Conservation (phyloP, 1,140 invertebrate species). For the Ctenoplectra terminalis region DNA sequence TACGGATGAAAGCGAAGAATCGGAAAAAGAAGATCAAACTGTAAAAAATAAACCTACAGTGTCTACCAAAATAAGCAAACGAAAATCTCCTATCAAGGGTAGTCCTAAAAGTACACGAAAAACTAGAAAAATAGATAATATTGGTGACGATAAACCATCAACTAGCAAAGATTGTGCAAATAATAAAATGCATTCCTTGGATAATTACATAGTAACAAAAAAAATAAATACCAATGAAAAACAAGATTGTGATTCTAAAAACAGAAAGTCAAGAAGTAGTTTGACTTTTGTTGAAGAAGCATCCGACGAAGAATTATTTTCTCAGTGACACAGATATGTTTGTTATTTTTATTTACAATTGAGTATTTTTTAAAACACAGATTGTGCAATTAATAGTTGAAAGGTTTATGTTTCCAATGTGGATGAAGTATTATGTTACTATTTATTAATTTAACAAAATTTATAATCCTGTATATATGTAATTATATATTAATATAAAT, state of each 20-base stretch:
- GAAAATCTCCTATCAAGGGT: not conserved
- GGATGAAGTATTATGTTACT: not conserved
- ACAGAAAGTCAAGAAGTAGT: not conserved
- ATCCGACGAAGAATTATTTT: constrained; percentile 57
- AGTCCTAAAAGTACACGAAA: not conserved
- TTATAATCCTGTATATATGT: not conserved
- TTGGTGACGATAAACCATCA: constrained; percentile 14
- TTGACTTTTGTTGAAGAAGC: constrained; percentile 45
- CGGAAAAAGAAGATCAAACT: constrained; percentile 29
- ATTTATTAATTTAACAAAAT: not conserved
- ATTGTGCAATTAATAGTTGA: constrained; percentile 19
- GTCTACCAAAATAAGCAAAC: not conserved
- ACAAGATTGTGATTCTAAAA: not conserved
- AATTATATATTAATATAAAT: not conserved
- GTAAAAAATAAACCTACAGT: not conserved
- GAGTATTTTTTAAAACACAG: not conserved
- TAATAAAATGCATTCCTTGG: not conserved
- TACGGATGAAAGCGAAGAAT: constrained; percentile 63
- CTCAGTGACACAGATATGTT: constrained; percentile 15
- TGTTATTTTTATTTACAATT: constrained; percentile 20
- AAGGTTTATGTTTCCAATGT: not conserved
- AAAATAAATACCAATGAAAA: not conserved
- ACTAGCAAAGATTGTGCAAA: not conserved
- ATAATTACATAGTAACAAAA: not conserved
- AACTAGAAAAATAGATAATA: not conserved